Base-by-base conservation (phyloP, 2,888 invertebrate species). In the Lathronympha strigana region DNA sequence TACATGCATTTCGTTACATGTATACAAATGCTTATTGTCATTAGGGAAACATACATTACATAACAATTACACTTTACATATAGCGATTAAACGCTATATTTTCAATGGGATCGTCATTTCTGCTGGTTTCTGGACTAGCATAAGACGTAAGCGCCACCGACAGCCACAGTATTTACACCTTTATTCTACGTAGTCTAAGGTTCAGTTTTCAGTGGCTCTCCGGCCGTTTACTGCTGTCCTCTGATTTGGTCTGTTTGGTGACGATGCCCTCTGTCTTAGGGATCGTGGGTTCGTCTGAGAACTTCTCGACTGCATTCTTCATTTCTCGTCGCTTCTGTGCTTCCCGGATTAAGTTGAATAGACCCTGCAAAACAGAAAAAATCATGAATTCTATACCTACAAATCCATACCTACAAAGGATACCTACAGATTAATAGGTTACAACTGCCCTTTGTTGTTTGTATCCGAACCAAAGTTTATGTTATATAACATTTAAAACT, bases 21-120 rank as follows among this genome's bases (percentile, higher is more conserved):
- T 80, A 75, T 81, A 84, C 80, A 83, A 85, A 85, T 84, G 81
- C 82, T 90, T 89, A 90, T 89, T 89, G 89, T 90, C 90, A 84
- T 82, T 80, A 83, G 70, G 79, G 77, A 82, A 82, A 82, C 79
- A 75, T 70, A 74, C 54, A 73, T 71, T 67, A 67, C 28, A 55
- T 53, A 50, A 67, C 61, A 36, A 61, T 67, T 69, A 53, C 19
- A 66, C 54, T 72, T 71, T 72, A 74, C 71, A 72, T 71, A 71
- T 21, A 11, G 17, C 47, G 49, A 50, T 63, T 51, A 58, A 63
- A 28, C 62, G 68, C 31, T 43, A 50, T 40, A 50, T 47, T 31
- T 47, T 28, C 13, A 51, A 21, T 23, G 38, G 50, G 57, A 66
- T 68, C 66, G 68, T 71, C 66, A 69, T 74, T 73, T 67, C 62